Percentiles rank a stretch among this genome's conserved stretches.
Conservation (phyloP, 2,113 vertebrate genomes). For the Callocephalon fimbriatum region DNA sequence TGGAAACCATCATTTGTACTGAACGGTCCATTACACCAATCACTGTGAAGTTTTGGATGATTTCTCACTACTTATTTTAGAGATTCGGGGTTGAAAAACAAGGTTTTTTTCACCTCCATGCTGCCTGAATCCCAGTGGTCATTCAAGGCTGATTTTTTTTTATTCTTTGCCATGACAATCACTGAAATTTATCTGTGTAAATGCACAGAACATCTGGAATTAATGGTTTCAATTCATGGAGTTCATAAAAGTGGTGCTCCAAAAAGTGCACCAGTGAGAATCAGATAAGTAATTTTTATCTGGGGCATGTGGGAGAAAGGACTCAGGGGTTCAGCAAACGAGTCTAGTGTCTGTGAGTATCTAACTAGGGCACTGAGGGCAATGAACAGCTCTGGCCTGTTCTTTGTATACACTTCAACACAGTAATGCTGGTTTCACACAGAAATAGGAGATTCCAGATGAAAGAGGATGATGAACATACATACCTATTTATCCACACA, state of each 20-base stretch:
- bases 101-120: neutral
- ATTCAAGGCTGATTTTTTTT: neutral
- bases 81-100: neutral
- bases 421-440: neutral
- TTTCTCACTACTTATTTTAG: conserved; percentile 15
- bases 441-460: neutral
- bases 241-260: conserved; percentile 12
- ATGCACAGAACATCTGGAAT: conserved; percentile 32
- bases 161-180: conserved; percentile 17
- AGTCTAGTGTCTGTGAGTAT: neutral
- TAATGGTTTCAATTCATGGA: conserved; percentile 26
- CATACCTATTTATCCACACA: neutral
- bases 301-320: neutral
- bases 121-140: neutral
- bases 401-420: neutral
- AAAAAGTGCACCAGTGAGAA: conserved; percentile 15
- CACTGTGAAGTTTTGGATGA: neutral
- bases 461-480: neutral
- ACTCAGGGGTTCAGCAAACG: neutral
- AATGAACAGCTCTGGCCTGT: neutral
- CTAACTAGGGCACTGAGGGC: neutral
- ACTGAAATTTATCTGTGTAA: conserved; percentile 37
- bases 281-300: neutral
- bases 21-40: neutral
- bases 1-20: neutral